Evolutionary conservation across 2,888 invertebrate species (phyloP), one percentile per base, ranked within the genome.

Genomic region (Amblyjoppa proteus): DNA sequence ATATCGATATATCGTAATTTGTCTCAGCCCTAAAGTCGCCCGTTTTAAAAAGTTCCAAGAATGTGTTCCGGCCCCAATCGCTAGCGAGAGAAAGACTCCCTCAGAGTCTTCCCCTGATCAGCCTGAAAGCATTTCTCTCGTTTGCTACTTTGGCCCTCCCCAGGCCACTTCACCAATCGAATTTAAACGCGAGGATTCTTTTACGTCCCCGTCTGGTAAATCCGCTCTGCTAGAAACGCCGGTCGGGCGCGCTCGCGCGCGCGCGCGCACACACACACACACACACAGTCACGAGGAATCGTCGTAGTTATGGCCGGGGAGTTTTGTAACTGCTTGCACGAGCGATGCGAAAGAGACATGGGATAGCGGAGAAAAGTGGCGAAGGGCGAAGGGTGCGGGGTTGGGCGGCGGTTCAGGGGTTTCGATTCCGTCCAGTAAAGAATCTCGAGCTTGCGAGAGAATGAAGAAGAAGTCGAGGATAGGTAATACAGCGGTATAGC

Each of bases 51-150:
- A 64, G 7, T 31, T 64, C 16, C 31, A 31, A 34, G 61, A 64
- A 34, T 64, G 34, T 64, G 61, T 16, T 16, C 34, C 31, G 16
- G 28, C 34, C 34, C 16, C 31, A 49, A 13, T 13, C 38, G 61
- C 11, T 51, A 38, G 75, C 11, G 45, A 75, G 53, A 75, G 31
- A 34, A 70, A 74, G 34, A 58, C 45, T 41, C 38, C 45, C 25
- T 25, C 20, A 38, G n/a, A 83, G 68, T 58, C 53, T 74, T 68
- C 31, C 64, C 79, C 31, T 83, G 79, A 83, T 83, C 79, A 83
- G 69, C 73, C 51, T 83, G 74, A 83, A 83, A 83, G 83, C 83
- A 79, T 83, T 73, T 68, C 53, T 16, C 79, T 79, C 79, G 79
- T 73, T 73, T 83, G 71, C 70, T 71, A 45, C 69, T n/a, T 66